Percentiles rank a stretch among this genome's conserved stretches.
phyloP scores from a whole-genome alignment of 30 jellyfish, hydroid and myxozoan species.

The Cassiopea andromeda region DNA sequence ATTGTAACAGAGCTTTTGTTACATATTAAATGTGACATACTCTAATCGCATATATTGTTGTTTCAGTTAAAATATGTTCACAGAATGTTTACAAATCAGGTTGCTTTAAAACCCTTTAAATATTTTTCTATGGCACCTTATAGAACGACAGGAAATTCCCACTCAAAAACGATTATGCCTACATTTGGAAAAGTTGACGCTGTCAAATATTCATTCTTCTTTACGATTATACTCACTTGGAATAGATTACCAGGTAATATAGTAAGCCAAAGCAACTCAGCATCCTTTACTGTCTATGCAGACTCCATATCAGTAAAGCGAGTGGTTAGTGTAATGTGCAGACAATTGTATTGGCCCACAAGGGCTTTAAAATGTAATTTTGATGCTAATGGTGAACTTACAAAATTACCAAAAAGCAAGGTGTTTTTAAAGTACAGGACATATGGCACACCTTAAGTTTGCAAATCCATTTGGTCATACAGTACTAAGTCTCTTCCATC shows the following conservation, averaged over 20 bases:
- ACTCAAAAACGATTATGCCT: too few species aligned
- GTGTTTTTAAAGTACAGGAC: too few species aligned
- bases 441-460: too few species aligned
- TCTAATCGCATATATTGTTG: neutral
- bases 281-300: slow-evolving; percentile 2
- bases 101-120: too few species aligned
- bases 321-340: neutral
- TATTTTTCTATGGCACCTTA: too few species aligned
- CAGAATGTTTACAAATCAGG: slow-evolving; percentile 5
- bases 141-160: too few species aligned
- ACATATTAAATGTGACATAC: slow-evolving; percentile 35
- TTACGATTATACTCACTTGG: slow-evolving; percentile 6
- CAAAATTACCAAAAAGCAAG: too few species aligned
- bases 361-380: neutral
- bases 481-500: too few species aligned
- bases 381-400: slow-evolving; percentile 6
- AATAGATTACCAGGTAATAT: neutral
- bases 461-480: too few species aligned
- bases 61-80: slow-evolving; percentile 47
- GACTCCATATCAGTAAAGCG: slow-evolving; percentile 1
- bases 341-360: slow-evolving; percentile 5
- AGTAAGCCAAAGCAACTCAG: too few species aligned
- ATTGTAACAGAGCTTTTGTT: slow-evolving; percentile 36
- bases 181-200: too few species aligned
- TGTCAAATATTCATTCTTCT: neutral